Evolutionary conservation across 1,140 invertebrate genomes (phyloP).

Genomic region (Zophobas morio): DNA sequence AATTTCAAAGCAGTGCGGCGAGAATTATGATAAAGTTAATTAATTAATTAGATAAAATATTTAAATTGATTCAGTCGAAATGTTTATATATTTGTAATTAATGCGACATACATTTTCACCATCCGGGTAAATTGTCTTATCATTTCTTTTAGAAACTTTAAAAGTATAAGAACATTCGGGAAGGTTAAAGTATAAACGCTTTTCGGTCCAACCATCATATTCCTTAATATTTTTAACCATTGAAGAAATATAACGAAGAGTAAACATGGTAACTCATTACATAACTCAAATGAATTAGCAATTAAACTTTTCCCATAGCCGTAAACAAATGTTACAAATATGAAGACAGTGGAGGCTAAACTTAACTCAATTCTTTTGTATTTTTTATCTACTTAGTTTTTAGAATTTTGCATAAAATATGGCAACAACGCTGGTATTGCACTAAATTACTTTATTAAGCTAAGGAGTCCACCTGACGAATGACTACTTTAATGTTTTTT

Average conservation of each 20-base stretch:
- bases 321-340: no score
- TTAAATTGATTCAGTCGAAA: slow-evolving; percentile 15
- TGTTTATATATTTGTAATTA: slow-evolving; percentile 9
- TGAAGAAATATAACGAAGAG: background rate
- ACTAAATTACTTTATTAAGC: no score
- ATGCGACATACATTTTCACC: slow-evolving; percentile 1
- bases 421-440: no score
- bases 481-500: no score
- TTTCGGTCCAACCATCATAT: slow-evolving; percentile 1
- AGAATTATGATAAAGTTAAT: slow-evolving; percentile 11
- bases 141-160: slow-evolving; percentile 11
- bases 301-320: no score
- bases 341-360: no score
- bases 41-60: slow-evolving; percentile 13
- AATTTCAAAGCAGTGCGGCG: background rate
- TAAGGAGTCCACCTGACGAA: no score
- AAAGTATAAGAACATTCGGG: slow-evolving; percentile 13
- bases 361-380: no score
- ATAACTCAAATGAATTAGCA: no score
- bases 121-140: slow-evolving; percentile 11
- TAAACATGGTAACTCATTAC: no score
- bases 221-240: slow-evolving; percentile 4
- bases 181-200: slow-evolving; percentile 4
- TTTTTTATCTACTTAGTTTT: no score
- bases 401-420: no score